A percentile compares a stretch with the other conserved stretches of the same genome.
Evolutionary conservation across 1,140 invertebrate genomes (phyloP).

Genomic region (Bombus waltoni): DNA sequence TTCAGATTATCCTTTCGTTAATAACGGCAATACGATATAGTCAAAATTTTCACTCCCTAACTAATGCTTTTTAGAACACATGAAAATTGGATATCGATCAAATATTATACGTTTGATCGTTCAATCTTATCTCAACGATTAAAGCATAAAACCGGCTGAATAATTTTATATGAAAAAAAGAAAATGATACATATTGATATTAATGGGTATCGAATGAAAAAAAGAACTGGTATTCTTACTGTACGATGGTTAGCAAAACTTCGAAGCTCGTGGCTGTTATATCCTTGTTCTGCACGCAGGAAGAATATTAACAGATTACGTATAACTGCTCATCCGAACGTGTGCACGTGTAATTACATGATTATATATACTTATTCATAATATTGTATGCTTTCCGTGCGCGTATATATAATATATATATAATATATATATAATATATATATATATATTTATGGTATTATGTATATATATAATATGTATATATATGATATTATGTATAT

Average conservation of each 20-base stretch:
- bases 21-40: neutral
- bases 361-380: slow-evolving; percentile 69
- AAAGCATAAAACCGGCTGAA: too few species aligned
- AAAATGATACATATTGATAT: slow-evolving; percentile 18
- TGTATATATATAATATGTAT: slow-evolving; percentile 55
- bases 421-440: slow-evolving; percentile 57
- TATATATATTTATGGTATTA: neutral
- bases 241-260: slow-evolving; percentile 62
- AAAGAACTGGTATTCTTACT: slow-evolving; percentile 28
- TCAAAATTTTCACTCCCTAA: neutral
- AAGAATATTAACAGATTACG: slow-evolving; percentile 68
- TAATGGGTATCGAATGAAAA: slow-evolving; percentile 38
- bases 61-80: neutral
- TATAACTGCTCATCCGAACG: slow-evolving; percentile 61
- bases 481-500: slow-evolving; percentile 15
- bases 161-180: neutral
- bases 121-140: neutral
- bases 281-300: slow-evolving; percentile 56
- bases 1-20: neutral
- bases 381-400: slow-evolving; percentile 62
- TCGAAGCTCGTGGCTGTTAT: slow-evolving; percentile 54
- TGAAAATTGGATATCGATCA: neutral
- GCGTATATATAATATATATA: slow-evolving; percentile 57
- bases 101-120: neutral
- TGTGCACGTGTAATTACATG: slow-evolving; percentile 74